Evolutionary conservation across 1,140 invertebrate species (phyloP).

Genomic region (Laupala kohalensis): DNA sequence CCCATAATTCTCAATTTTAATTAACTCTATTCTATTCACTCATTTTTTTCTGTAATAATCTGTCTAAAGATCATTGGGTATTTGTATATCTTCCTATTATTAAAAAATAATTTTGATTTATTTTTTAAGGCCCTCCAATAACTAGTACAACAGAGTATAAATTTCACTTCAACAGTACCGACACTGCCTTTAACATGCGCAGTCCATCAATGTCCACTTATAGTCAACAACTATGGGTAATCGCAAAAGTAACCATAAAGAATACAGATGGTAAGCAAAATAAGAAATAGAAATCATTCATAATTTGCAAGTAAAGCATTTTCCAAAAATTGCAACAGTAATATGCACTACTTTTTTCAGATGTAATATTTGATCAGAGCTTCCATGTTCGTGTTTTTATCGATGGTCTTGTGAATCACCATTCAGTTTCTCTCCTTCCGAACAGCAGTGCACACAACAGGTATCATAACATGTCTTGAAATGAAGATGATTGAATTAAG

Average conservation of each 20-base stretch:
- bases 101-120: background rate
- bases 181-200: slow-evolving; percentile 74
- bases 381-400: slow-evolving; percentile 72
- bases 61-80: background rate
- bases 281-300: slow-evolving; percentile 1
- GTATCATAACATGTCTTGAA: slow-evolving; percentile 23
- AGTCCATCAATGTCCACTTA: slow-evolving; percentile 75
- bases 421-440: slow-evolving; percentile 47
- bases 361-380: slow-evolving; percentile 75
- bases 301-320: background rate
- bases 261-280: slow-evolving; percentile 63
- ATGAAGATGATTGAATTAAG: too few species aligned
- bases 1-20: background rate
- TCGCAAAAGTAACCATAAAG: slow-evolving; percentile 69
- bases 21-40: too few species aligned
- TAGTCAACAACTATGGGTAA: slow-evolving; percentile 86
- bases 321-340: background rate
- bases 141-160: slow-evolving; percentile 57
- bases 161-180: slow-evolving; percentile 40
- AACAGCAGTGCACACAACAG: slow-evolving; percentile 52
- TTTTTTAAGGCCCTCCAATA: slow-evolving; percentile 71
- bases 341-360: slow-evolving; percentile 34
- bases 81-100: background rate
- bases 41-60: background rate
- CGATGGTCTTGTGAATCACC: slow-evolving; percentile 62